Evolutionary conservation across 1,140 invertebrate species (phyloP).

Genomic region (Pachypeltis micranthus): DNA sequence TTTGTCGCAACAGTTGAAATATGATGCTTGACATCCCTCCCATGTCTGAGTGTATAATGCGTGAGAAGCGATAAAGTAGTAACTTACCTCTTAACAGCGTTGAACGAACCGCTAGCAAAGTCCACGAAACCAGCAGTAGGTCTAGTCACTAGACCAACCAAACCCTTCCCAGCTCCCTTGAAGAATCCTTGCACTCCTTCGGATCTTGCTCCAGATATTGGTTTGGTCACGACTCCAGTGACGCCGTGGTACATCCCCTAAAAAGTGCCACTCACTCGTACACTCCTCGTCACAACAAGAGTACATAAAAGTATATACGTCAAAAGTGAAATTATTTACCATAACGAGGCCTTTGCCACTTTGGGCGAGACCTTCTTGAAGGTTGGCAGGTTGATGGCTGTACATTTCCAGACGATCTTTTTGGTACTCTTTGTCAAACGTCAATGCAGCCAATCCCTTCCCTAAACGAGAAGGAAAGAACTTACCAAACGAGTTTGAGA

Average conservation of each 20-base stretch:
- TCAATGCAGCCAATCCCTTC: constrained; percentile 89
- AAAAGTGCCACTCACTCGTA: too few relatives aligned
- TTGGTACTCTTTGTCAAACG: constrained; percentile 94
- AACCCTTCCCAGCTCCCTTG: constrained; percentile 90
- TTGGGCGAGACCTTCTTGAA: constrained; percentile 82
- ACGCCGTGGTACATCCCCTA: constrained; percentile 88
- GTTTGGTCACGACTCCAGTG: constrained; percentile 90
- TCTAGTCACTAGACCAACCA: constrained; percentile 85
- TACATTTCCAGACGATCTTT: constrained; percentile 78
- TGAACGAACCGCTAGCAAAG: constrained; percentile 91
- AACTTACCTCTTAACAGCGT: constrained; percentile 78
- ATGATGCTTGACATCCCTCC: neutral
- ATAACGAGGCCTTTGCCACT: constrained; percentile 92
- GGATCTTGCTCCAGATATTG: constrained; percentile 85
- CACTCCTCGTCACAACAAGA: too few relatives aligned
- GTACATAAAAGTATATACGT: too few relatives aligned
- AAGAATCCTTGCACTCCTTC: constrained; percentile 93
- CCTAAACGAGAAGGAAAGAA: constrained; percentile 40
- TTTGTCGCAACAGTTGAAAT: neutral
- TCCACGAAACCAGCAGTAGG: constrained; percentile 94
- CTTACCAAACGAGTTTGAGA: too few relatives aligned
- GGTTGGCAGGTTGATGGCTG: constrained; percentile 73
- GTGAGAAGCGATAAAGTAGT: too few relatives aligned
- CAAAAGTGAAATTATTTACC: constrained; percentile 44
- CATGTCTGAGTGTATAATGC: neutral